A percentile compares a stretch with the other conserved stretches of the same genome.
phyloP scores from a whole-genome alignment of 1,140 invertebrate genomes.

The Halyomorpha halys region DNA sequence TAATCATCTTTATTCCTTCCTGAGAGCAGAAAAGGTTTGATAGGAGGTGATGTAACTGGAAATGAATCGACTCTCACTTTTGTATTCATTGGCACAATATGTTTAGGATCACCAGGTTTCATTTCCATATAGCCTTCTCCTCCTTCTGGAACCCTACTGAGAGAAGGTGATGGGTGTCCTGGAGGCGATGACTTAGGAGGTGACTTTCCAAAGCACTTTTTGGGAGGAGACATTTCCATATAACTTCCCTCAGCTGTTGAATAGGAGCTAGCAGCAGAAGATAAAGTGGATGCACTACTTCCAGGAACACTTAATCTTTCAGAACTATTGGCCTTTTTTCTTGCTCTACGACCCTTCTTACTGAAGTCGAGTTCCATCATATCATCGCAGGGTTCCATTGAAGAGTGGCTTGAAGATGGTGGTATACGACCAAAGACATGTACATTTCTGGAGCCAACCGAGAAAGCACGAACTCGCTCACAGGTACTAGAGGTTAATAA shows the following conservation, averaged over 20 bases:
- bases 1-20: constrained; percentile 35
- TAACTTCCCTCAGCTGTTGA: constrained; percentile 30
- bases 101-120: constrained; percentile 35
- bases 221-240: constrained; percentile 32
- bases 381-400: constrained; percentile 58
- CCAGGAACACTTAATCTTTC: constrained; percentile 29
- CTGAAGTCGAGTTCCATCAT: constrained; percentile 71
- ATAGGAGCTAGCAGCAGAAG: constrained; percentile 29
- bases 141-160: constrained; percentile 30
- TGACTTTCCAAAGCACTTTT: constrained; percentile 19
- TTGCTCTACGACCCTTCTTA: constrained; percentile 25
- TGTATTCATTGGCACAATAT: constrained; percentile 28
- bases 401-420: constrained; percentile 44
- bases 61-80: constrained; percentile 27
- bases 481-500: constrained; percentile 34
- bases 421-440: neutral
- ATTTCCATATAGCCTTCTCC: constrained; percentile 36
- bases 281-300: constrained; percentile 21
- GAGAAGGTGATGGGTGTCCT: constrained; percentile 25
- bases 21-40: constrained; percentile 26
- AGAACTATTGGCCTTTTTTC: constrained; percentile 28
- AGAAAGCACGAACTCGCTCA: constrained; percentile 51
- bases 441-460: constrained; percentile 47
- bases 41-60: constrained; percentile 25
- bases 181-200: constrained; percentile 27